Conservation (phyloP, 2,113 vertebrate genomes). For the Sardina pilchardus region DNA sequence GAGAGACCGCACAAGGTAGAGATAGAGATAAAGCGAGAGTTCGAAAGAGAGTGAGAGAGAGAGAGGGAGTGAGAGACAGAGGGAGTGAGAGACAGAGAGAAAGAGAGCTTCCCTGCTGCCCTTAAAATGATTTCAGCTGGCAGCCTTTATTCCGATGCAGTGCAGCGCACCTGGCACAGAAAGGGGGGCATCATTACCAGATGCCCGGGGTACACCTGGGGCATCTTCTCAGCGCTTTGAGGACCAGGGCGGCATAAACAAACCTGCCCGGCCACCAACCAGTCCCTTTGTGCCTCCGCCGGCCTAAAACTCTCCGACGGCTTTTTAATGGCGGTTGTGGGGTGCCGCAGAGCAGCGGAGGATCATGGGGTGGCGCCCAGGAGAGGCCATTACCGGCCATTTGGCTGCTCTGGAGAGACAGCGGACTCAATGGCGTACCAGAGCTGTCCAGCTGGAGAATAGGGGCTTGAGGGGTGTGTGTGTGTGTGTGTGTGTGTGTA, state of each 20-base stretch:
- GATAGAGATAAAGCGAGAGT: not conserved
- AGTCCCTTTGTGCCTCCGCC: not conserved
- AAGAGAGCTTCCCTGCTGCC: not conserved
- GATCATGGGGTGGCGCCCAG: not conserved
- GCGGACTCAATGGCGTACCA: not conserved
- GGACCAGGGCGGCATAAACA: not conserved
- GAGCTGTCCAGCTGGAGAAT: not conserved
- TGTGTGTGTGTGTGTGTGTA: not conserved
- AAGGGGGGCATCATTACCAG: not conserved
- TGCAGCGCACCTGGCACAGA: too few species aligned
- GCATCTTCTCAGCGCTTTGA: not conserved
- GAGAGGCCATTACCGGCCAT: not conserved
- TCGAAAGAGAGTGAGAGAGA: not conserved
- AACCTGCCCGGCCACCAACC: not conserved
- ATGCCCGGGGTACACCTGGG: not conserved
- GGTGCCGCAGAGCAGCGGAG: not conserved
- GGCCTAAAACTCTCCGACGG: not conserved
- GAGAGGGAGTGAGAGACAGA: not conserved
- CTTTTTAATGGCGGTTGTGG: not conserved
- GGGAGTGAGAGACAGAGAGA: not conserved
- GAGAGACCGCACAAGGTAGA: not conserved
- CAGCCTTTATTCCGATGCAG: too few species aligned
- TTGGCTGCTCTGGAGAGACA: not conserved
- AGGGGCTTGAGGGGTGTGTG: not conserved
- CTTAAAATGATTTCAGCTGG: too few species aligned